These are phyloP conservation scores for Mylabris phalerata DNA, from an alignment of 1,140 invertebrate genomes.

Conservation along the genomic window DNA sequence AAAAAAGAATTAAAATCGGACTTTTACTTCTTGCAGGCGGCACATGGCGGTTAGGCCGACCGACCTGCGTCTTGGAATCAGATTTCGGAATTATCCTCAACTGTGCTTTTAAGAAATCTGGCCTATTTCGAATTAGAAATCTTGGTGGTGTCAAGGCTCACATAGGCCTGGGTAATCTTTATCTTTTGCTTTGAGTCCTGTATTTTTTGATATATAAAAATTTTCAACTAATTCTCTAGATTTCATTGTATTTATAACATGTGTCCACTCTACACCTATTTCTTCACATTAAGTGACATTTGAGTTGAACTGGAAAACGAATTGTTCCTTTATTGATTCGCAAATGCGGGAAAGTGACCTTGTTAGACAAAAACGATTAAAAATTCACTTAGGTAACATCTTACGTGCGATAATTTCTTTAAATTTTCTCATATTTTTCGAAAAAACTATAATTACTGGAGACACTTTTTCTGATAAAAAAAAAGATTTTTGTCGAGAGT, in stretches of 20 bases:
- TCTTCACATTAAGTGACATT: too few species aligned
- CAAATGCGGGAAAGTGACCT: neutral
- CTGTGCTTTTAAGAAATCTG: slow-evolving; percentile 85
- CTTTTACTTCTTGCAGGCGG: slow-evolving; percentile 36
- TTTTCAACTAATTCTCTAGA: too few species aligned
- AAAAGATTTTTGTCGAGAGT: too few species aligned
- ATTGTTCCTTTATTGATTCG: too few species aligned
- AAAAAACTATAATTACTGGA: too few species aligned
- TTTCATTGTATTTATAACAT: too few species aligned
- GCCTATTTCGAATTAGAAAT: slow-evolving; percentile 80
- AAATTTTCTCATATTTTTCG: too few species aligned
- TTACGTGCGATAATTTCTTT: neutral
- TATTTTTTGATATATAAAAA: neutral
- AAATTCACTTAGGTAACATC: neutral
- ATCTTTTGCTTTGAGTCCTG: slow-evolving; percentile 16
- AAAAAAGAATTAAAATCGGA: neutral
- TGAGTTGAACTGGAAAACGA: too few species aligned
- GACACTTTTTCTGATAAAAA: too few species aligned
- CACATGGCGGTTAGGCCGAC: slow-evolving; percentile 44
- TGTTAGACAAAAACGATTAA: neutral
- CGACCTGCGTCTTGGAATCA: slow-evolving; percentile 77
- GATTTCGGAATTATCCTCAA: slow-evolving; percentile 81
- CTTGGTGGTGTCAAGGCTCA: slow-evolving; percentile 82
- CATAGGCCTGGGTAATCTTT: slow-evolving; percentile 70
- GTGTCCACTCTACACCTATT: too few species aligned